Evolutionary conservation across 2,888 invertebrate genomes (phyloP), one percentile per base, ranked within the genome.

Genomic region (Tortricodes alternella): DNA sequence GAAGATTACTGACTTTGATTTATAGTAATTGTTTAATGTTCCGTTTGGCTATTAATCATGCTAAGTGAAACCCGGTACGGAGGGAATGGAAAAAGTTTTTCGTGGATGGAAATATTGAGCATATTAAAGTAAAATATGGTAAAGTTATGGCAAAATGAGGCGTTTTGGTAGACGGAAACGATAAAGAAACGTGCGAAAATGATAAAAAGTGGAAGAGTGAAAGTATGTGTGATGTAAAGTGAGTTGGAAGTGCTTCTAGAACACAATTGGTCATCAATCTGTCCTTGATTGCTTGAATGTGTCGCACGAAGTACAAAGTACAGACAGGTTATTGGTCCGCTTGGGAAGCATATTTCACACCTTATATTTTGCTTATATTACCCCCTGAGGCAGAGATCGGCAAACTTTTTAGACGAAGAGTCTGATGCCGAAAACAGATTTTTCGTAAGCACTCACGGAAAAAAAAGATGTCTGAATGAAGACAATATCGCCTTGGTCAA

Each of bases 61-160:
- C 27, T 38, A 23, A 32, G 19, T 15, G 11, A 15, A 37, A 29
- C 21, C 11, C 16, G 34, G 46, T 13, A 19, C 2, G 13, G n/a
- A 44, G 27, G 4, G 15, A 46, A 46, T 53, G 19, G 38, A 53
- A 53, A 52, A 53, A 46, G 46, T 53, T 46, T 46, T 13, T 15
- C 23, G 35, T 35, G 6, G 16, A 27, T 13, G 11, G 11, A 43
- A 51, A 52, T 46, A n/a, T 34, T 11, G 16, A 5, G 19, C 13
- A 16, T 46, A 24, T 39, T 21, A 13, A 18, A 27, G 15, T 27
- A 24, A 41, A 5, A 18, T 15, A 44, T 29, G 7, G 8, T 8
- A 15, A 24, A 23, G 41, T 9, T 24, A 8, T 21, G 16, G 5
- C 3, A 21, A 21, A 21, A 21, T 3, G 21, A 21, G n/a, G n/a